Evolutionary conservation across 1,140 invertebrate species (phyloP).

Genomic region (Pseudachorutes palmiensis): DNA sequence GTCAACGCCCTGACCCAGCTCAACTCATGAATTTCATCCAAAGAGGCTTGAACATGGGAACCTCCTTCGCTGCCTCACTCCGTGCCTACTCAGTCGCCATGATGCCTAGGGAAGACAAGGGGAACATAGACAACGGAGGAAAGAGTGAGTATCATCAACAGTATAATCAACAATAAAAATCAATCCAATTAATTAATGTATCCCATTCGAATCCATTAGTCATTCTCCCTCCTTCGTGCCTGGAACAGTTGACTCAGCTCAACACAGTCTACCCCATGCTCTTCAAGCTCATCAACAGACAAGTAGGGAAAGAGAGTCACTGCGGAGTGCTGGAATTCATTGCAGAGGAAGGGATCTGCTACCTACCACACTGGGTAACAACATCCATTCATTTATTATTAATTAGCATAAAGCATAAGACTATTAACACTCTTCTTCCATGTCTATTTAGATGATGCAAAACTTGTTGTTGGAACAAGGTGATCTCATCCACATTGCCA

Average conservation of each 20-base stretch:
- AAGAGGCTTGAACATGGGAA: background rate
- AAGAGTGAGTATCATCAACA: slow-evolving; percentile 4
- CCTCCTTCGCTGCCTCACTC: background rate
- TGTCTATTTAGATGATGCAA: slow-evolving; percentile 54
- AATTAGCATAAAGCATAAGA: background rate
- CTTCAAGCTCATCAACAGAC: slow-evolving; percentile 88
- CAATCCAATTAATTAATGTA: background rate
- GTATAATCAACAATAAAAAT: too few species aligned
- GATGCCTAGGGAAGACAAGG: background rate
- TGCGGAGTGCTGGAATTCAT: slow-evolving; percentile 98
- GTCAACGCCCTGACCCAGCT: background rate
- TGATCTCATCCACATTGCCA: slow-evolving; percentile 52
- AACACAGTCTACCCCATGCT: slow-evolving; percentile 98
- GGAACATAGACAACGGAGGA: slow-evolving; percentile 1
- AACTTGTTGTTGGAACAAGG: slow-evolving; percentile 55
- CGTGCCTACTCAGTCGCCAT: slow-evolving; percentile 4
- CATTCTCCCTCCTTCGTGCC: slow-evolving; percentile 57
- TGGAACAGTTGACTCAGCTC: slow-evolving; percentile 81
- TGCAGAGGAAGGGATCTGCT: slow-evolving; percentile 82
- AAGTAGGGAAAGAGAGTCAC: slow-evolving; percentile 77
- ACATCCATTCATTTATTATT: too few species aligned
- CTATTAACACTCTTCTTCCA: background rate
- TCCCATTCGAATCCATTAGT: background rate
- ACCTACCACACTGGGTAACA: slow-evolving; percentile 13
- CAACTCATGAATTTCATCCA: background rate